Base-by-base conservation (phyloP, 2,113 vertebrate species). In the Toxotes jaculatrix region DNA sequence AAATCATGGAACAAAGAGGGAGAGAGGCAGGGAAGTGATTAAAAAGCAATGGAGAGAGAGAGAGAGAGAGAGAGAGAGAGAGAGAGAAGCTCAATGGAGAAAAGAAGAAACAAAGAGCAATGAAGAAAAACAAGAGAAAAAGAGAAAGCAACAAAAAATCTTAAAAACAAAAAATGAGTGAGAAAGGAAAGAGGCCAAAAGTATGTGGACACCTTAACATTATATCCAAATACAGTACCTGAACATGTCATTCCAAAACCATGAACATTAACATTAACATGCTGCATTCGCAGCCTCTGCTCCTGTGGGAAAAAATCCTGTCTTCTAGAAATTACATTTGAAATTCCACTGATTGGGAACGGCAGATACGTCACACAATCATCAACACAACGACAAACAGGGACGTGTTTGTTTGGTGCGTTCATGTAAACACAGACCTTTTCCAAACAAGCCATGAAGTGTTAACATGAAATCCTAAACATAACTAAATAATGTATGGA, bases 1-100 rank as follows among this genome's bases (percentile, higher is more conserved):
- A 88, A 77, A 70, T 84, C 27, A 83, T 55, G 72, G 65, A 45
- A 83, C 62, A 78, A 65, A 73, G 80, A 66, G 7, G 5, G 59
- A 64, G 53, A 31, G 49, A 8, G 21, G 38, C 7, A 51, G 23
- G 10, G 34, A 31, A 36, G 43, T 56, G 81, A 78, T 78, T 73
- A 73, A 79, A 62, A 38, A 47, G 53, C 17, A 36, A 32, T 0
- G 7, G 40, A 32, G 47, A 70, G 34, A 55, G 9, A 43, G 34
- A 60, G 32, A 19, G 19, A 6, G 51, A 17, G 10, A 7, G 6
- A 4, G 59, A 32, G 23, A 32, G 31, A 70, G 49, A 38, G 7
- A 43, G 17, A 8, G 34, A 62, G 74, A 32, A 47, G 53, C 31
- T 60, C 57, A 36, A 19, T 0, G 19, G 9, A 74, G 66, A 55